Percentiles rank a stretch among this genome's conserved stretches.
These are phyloP conservation scores for Meloidogyne exigua DNA, from an alignment of 1,140 invertebrate genomes.

Conservation along the genomic window DNA sequence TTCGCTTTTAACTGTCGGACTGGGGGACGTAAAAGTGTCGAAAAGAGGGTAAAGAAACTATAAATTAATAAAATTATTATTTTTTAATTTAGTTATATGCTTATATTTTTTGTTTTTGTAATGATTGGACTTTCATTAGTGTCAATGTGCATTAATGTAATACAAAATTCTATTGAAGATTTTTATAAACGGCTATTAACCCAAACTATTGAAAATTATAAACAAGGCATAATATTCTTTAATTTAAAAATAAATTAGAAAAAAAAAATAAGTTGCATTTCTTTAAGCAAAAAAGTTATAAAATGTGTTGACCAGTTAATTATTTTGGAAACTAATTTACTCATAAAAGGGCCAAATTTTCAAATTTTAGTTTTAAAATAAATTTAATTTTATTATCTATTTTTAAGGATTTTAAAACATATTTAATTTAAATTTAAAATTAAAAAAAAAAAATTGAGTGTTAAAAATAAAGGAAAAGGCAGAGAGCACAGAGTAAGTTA, in stretches of 20 bases:
- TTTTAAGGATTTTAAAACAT: conserved; percentile 7
- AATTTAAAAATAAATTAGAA: no score
- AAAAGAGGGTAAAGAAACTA: conserved; percentile 53
- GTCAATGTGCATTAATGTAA: conserved; percentile 60
- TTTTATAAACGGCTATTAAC: conserved; percentile 57
- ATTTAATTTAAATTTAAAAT: no score
- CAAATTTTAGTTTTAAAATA: not conserved
- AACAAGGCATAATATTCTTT: no score
- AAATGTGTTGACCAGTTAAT: no score
- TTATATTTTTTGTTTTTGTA: conserved; percentile 60
- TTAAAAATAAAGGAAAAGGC: no score
- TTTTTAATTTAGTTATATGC: conserved; percentile 48
- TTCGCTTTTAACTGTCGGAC: conserved; percentile 50
- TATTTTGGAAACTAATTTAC: no score
- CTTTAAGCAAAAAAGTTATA: no score
- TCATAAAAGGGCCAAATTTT: not conserved
- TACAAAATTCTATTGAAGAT: conserved; percentile 60
- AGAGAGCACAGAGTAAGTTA: no score
- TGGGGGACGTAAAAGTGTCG: conserved; percentile 55
- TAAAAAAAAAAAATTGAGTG: no score
- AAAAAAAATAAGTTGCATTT: no score
- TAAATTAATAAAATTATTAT: no score
- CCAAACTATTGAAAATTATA: conserved; percentile 54
- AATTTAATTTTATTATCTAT: conserved; percentile 32
- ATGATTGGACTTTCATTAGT: conserved; percentile 62